Percentiles rank a stretch among this genome's conserved stretches.
These are phyloP conservation scores for Columba guinea DNA, from an alignment of 2,797 vertebrate species.

Conservation along the genomic window DNA sequence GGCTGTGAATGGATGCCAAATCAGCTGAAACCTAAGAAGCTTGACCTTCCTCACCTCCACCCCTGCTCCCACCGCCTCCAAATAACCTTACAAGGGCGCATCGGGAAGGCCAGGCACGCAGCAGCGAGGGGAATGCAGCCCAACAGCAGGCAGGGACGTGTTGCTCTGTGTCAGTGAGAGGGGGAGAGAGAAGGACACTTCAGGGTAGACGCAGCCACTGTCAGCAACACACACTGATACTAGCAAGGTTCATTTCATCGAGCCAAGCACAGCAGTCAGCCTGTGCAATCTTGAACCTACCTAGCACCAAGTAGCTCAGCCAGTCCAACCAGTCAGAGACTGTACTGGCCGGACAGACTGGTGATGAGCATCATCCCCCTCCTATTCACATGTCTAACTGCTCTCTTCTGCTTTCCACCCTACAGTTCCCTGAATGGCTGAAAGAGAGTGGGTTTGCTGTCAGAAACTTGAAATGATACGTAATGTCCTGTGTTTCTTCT, in stretches of 20 bases:
- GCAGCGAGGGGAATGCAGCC: neutral
- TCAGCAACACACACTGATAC: neutral
- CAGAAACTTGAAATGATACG: neutral
- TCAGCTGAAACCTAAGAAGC: slow-evolving; percentile 71
- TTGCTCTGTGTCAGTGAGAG: neutral
- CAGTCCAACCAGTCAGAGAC: slow-evolving; percentile 42
- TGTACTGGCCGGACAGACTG: neutral
- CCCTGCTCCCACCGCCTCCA: slow-evolving; percentile 40
- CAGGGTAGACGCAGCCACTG: neutral
- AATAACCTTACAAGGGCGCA: slow-evolving; percentile 42
- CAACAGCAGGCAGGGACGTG: neutral
- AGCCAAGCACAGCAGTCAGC: neutral
- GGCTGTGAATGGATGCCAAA: slow-evolving; percentile 29
- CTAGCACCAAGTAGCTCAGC: slow-evolving; percentile 15
- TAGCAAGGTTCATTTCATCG: neutral
- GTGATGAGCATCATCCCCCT: neutral
- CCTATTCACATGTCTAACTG: slow-evolving; percentile 7
- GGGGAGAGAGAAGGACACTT: neutral
- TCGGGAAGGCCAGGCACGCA: neutral
- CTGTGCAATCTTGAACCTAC: neutral
- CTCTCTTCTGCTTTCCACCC: neutral
- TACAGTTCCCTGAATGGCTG: neutral
- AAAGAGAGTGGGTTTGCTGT: neutral
- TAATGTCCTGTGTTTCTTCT: neutral
- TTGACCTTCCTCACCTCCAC: slow-evolving; percentile 50